These are phyloP conservation scores for Apeltes quadracus DNA, from an alignment of 2,113 vertebrate genomes.

Conservation along the genomic window DNA sequence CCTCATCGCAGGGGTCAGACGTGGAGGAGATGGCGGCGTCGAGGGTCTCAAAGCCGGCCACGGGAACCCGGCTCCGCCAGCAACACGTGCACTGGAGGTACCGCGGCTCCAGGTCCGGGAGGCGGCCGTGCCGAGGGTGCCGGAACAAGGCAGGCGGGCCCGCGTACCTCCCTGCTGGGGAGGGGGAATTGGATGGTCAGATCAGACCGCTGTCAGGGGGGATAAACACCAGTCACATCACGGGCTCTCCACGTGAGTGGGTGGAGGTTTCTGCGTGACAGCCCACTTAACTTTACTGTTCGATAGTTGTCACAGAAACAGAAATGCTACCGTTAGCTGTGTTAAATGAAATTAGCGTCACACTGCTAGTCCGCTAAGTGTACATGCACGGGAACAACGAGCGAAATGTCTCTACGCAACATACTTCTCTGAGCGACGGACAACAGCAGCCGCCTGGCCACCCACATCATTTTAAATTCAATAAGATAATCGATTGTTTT, in stretches of 20 bases:
- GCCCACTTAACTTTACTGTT: not conserved
- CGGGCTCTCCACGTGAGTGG: not conserved
- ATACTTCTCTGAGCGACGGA: constrained; percentile 66
- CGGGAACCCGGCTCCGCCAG: constrained; percentile 69
- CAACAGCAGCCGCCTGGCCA: constrained; percentile 61
- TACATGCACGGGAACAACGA: not conserved
- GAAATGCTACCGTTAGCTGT: not conserved
- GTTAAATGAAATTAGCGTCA: not conserved
- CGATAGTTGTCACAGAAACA: no score
- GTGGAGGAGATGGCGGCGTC: constrained; percentile 16
- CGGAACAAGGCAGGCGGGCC: constrained; percentile 61
- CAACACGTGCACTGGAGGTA: constrained; percentile 76
- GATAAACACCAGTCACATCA: not conserved
- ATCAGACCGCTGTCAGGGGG: not conserved
- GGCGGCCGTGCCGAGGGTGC: constrained; percentile 32
- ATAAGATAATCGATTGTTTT: not conserved
- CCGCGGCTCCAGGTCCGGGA: constrained; percentile 62
- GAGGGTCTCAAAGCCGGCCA: constrained; percentile 49
- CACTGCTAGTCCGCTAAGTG: no score
- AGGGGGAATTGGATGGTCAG: not conserved
- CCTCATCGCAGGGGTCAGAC: constrained; percentile 32
- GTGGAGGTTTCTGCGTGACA: not conserved
- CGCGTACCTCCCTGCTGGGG: constrained; percentile 35
- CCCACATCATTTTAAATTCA: constrained; percentile 66
- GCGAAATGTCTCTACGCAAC: not conserved